Base-by-base conservation (phyloP, 2,888 invertebrate genomes). In the Torymus tubicola region DNA sequence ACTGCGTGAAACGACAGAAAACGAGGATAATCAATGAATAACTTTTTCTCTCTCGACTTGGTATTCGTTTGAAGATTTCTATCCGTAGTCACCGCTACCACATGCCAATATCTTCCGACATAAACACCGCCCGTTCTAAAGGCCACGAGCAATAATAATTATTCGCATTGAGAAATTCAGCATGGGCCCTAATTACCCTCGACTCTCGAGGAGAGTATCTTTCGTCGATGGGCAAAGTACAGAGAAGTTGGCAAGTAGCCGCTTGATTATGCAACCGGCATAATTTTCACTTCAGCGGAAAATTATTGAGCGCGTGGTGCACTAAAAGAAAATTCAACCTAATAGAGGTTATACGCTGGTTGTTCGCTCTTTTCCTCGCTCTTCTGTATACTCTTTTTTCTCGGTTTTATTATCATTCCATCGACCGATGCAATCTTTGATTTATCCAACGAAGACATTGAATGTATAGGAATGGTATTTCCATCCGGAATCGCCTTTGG, bases 401-500 rank as follows among this genome's bases (percentile, higher is more conserved):
- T 24, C 18, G 3, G 24, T 68, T 67, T 14, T 52, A 0, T 73
- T 52, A 0, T 73, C 16, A 21, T 13, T 18, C 58, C 42, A 8
- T 42, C 42, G 42, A 8, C 42, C 31, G 18, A 68, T n/a, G 58
- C 58, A 52, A 68, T 31, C 63, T 53, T 64, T 18, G 50, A 21
- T 21, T 42, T 42, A 42, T 11, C 42, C 31, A 78, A 84, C 83
- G 82, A 85, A 82, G 85, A 84, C 84, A 85, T 85, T 85, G 85
- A 85, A 42, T 42, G 42, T 84, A 74, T 67, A 70, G 84, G 84
- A 86, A 87, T 86, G 86, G 86, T 83, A 88, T 89, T 87, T 88
- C 84, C 87, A 88, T 86, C 85, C 85, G 86, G 86, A 88, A 88
- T 88, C 86, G 85, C 85, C 83, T 82, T 85, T 88, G 89, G 88